Evolutionary conservation across 2,113 vertebrate genomes (phyloP).

Genomic region (Cyprinodon brontotheroides): DNA sequence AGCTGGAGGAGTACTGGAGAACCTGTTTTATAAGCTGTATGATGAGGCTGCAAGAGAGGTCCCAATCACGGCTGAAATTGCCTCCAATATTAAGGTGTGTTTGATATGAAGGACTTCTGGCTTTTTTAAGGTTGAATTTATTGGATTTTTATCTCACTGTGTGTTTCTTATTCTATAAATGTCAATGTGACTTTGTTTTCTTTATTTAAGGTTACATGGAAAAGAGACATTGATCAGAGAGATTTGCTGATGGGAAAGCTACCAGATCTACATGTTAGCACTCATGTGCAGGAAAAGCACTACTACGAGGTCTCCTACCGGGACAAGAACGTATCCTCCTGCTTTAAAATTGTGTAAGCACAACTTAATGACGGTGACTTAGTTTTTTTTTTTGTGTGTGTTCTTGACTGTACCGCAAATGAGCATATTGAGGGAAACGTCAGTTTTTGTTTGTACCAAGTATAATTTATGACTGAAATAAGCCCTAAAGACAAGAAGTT

Average conservation of each 20-base stretch:
- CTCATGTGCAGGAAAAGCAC: slow-evolving; percentile 77
- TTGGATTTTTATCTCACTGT: neutral
- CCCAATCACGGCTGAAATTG: slow-evolving; percentile 76
- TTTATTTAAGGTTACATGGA: slow-evolving; percentile 89
- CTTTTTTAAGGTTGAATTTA: too few relatives aligned
- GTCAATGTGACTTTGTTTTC: neutral
- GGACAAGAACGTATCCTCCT: slow-evolving; percentile 84
- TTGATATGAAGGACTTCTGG: too few relatives aligned
- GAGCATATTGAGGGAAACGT: neutral
- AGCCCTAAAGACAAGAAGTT: too few relatives aligned
- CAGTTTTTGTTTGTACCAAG: neutral
- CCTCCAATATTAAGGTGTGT: slow-evolving; percentile 86
- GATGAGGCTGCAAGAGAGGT: slow-evolving; percentile 88
- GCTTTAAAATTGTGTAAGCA: slow-evolving; percentile 89
- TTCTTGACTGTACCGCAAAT: neutral
- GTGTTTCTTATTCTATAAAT: neutral
- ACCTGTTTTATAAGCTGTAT: slow-evolving; percentile 87
- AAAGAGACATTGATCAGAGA: slow-evolving; percentile 71
- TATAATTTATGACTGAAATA: neutral
- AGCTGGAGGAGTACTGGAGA: slow-evolving; percentile 84
- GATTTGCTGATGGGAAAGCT: slow-evolving; percentile 83
- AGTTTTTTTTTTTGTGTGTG: too few relatives aligned
- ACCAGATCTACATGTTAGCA: slow-evolving; percentile 85
- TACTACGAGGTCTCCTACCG: slow-evolving; percentile 89
- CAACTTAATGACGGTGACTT: too few relatives aligned